Base-by-base conservation (phyloP, 2,797 vertebrate species). In the Neoniphon sammara region DNA sequence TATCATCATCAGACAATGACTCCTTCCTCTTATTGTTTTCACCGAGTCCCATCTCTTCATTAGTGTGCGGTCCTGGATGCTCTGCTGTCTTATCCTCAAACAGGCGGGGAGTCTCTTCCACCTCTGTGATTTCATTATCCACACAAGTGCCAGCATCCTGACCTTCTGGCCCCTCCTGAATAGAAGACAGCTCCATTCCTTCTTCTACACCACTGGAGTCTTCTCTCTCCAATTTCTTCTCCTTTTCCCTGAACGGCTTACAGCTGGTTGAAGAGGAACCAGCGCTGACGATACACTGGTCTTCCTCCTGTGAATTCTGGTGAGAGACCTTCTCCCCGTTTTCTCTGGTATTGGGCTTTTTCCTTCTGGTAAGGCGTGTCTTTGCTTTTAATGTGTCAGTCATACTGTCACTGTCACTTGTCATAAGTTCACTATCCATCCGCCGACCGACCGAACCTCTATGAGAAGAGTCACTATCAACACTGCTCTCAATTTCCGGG, bases 161-260 rank as follows among this genome's bases (percentile, higher is more conserved):
- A 62, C 9, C 20, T 3, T 57, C 1, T 0, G 27, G 53, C 49
- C 47, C 57, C 4, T 60, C 59, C 36, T 6, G 58, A 55, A 47
- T 56, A 9, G 21, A 39, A 18, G 27, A 27, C 25, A 47, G 9
- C 36, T 44, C 34, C 11, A 42, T 12, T 58, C 0, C 62, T 70
- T 75, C 73, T 11, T 69, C 66, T 57, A 2, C 49, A 47, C 8
- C 21, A 60, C 57, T 21, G 25, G 20, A 0, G 34, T n/a, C 59
- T 47, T 21, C 21, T 70, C 21, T 72, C 21, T n/a, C 1, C 15
- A 17, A 5, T 10, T 52, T 79, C n/a, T 49, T 76, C 27, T 50
- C 77, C 39, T 25, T 65, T 3, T 12, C 44, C 1, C 39, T 20
- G 12, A 17, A 2, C 7, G 14, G 12, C 15, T 18, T 27, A 30